These are phyloP conservation scores for Malthinus flaveolus DNA, from an alignment of 2,888 invertebrate species.

Conservation along the genomic window DNA sequence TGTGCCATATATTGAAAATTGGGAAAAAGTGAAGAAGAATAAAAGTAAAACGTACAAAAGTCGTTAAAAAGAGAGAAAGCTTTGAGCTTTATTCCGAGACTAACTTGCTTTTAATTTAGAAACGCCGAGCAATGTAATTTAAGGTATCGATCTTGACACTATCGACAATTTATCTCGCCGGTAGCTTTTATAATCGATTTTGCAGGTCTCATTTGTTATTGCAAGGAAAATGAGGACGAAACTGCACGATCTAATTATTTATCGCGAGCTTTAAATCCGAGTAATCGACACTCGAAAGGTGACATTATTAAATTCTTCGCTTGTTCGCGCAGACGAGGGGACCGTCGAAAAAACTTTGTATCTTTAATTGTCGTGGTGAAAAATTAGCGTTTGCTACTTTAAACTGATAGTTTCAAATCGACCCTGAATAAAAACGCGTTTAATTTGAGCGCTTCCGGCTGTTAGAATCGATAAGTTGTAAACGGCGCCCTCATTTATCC, in stretches of 20 bases:
- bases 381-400: too few species aligned
- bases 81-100: slow-evolving; percentile 44
- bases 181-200: slow-evolving; percentile 50
- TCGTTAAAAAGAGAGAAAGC: slow-evolving; percentile 32
- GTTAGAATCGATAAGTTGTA: too few species aligned
- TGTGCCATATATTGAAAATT: slow-evolving; percentile 26
- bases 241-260: slow-evolving; percentile 25
- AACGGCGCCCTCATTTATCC: too few species aligned
- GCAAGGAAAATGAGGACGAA: slow-evolving; percentile 14
- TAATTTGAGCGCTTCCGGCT: too few species aligned
- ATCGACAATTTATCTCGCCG: slow-evolving; percentile 51
- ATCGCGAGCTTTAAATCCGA: slow-evolving; percentile 21
- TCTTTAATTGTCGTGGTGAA: too few species aligned
- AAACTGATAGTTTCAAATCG: too few species aligned
- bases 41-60: slow-evolving; percentile 28
- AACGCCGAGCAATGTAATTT: slow-evolving; percentile 52
- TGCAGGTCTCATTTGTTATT: slow-evolving; percentile 48
- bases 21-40: background rate
- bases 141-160: slow-evolving; percentile 50
- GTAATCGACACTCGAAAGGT: slow-evolving; percentile 16
- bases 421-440: too few species aligned
- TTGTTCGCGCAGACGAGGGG: background rate
- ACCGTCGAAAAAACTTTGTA: too few species aligned
- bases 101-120: slow-evolving; percentile 54
- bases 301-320: slow-evolving; percentile 1